A percentile compares a stretch with the other conserved stretches of the same genome.
Evolutionary conservation across 2,888 invertebrate species (phyloP).

Genomic region (Lasius fuliginosus): DNA sequence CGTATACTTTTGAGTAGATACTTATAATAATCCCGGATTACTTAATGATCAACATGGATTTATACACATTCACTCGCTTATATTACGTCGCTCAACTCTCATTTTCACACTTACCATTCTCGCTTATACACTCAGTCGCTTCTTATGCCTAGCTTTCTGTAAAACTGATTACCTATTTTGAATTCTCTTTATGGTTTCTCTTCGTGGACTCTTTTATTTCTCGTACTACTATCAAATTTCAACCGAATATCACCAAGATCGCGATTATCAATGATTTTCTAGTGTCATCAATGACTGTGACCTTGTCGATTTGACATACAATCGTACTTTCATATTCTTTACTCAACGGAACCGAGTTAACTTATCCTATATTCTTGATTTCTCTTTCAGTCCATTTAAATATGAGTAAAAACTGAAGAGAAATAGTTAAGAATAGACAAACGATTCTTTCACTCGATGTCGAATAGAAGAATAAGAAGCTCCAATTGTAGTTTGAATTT

Average conservation of each 20-base stretch:
- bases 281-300: neutral
- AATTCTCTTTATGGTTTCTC: neutral
- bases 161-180: constrained; percentile 7
- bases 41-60: constrained; percentile 32
- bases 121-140: constrained; percentile 4
- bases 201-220: neutral
- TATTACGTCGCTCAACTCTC: neutral
- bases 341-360: neutral
- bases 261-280: neutral
- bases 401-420: neutral
- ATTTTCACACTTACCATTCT: neutral
- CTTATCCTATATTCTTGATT: constrained; percentile 15
- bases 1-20: constrained; percentile 66
- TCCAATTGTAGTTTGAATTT: neutral
- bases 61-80: neutral
- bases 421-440: neutral
- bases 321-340: neutral
- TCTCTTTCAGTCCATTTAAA: neutral
- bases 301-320: neutral
- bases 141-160: neutral
- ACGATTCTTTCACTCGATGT: neutral
- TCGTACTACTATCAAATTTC: constrained; percentile 40
- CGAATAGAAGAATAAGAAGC: neutral
- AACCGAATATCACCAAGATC: constrained; percentile 46
- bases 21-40: neutral